Conservation (phyloP, 2,888 invertebrate genomes). For the Cephonodes hylas region DNA sequence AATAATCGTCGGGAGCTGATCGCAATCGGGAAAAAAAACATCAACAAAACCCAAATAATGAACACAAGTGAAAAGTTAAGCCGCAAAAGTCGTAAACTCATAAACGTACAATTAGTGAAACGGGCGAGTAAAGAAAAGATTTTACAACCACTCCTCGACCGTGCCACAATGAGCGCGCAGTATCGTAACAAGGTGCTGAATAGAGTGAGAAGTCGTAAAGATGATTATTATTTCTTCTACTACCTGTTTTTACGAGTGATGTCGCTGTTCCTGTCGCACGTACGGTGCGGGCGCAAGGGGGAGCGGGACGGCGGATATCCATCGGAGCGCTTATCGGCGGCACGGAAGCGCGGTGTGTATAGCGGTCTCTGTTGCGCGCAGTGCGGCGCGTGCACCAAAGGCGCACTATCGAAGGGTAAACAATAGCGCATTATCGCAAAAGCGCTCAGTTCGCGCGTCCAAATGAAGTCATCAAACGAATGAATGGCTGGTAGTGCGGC, state of each 20-base stretch:
- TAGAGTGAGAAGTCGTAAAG: conserved; percentile 83
- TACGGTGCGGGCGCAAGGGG: conserved; percentile 31
- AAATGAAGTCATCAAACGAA: conserved; percentile 81
- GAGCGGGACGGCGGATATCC: conserved; percentile 59
- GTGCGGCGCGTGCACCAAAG: conserved; percentile 74
- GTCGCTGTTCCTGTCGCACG: conserved; percentile 59
- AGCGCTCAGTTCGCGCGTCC: conserved; percentile 74
- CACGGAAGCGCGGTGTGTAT: conserved; percentile 48
- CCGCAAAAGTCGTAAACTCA: conserved; percentile 79
- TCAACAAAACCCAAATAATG: conserved; percentile 66
- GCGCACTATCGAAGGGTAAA: conserved; percentile 81
- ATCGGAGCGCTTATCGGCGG: conserved; percentile 53
- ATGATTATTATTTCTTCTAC: conserved; percentile 83
- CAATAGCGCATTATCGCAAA: conserved; percentile 80
- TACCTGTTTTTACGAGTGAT: conserved; percentile 80
- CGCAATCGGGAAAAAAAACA: conserved; percentile 38
- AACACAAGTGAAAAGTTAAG: conserved; percentile 70
- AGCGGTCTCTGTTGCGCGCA: conserved; percentile 64
- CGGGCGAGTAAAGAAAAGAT: conserved; percentile 80
- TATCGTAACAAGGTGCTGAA: conserved; percentile 82
- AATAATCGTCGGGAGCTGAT: conserved; percentile 17
- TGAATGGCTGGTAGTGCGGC: conserved; percentile 74
- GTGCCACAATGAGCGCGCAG: conserved; percentile 79
- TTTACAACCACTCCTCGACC: conserved; percentile 78
- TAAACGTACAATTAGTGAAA: conserved; percentile 81